A percentile compares a stretch with the other conserved stretches of the same genome.
phyloP scores from a whole-genome alignment of 2,113 vertebrate species.

The Piprites chloris region DNA sequence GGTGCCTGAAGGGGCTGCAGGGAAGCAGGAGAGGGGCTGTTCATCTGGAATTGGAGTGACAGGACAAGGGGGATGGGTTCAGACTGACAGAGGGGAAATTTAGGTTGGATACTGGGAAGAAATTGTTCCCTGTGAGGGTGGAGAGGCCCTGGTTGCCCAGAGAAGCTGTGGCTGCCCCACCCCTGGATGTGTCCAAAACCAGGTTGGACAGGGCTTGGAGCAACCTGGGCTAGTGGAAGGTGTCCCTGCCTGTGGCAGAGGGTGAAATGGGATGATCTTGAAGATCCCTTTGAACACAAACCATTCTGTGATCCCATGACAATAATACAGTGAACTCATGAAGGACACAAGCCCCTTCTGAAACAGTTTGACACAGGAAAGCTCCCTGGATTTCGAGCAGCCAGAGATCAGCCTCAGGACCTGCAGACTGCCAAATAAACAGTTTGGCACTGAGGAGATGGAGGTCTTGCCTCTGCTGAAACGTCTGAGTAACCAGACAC shows the following conservation, averaged over 20 bases:
- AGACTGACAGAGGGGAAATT: background rate
- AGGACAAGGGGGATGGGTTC: background rate
- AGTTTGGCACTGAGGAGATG: too few species aligned
- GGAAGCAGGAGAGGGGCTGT: background rate
- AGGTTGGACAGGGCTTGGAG: background rate
- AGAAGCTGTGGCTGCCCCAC: background rate
- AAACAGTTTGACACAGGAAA: background rate
- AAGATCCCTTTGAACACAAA: background rate
- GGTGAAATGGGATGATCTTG: background rate
- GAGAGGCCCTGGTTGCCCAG: background rate
- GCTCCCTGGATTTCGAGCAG: background rate
- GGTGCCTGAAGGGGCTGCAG: background rate
- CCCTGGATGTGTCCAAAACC: background rate
- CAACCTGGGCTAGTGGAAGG: background rate
- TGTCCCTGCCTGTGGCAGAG: background rate
- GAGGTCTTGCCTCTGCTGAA: background rate
- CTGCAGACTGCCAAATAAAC: background rate
- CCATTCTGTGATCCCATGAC: accelerated
- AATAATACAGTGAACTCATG: background rate
- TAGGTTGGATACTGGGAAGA: background rate
- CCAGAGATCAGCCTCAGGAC: background rate
- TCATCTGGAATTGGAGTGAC: background rate
- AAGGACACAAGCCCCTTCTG: background rate
- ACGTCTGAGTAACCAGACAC: background rate
- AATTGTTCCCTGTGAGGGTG: accelerated